Percentiles rank a stretch among this genome's conserved stretches.
Conservation (phyloP, 2,888 invertebrate genomes). For the Pristionchus entomophagus region DNA sequence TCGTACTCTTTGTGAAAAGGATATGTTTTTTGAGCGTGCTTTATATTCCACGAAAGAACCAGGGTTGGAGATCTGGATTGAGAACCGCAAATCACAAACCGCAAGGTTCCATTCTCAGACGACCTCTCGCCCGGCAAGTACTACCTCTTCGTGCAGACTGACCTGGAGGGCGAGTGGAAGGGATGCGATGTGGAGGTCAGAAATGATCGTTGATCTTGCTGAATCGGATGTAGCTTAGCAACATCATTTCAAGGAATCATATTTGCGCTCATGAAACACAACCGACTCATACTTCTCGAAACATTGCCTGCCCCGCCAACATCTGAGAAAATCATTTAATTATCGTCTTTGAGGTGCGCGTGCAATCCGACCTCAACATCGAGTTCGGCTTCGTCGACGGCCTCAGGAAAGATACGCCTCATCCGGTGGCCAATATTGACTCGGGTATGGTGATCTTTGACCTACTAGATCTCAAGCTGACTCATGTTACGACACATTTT, state of each 20-base stretch:
- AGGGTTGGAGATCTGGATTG: too few species aligned
- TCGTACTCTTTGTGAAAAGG: too few species aligned
- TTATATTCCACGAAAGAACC: too few species aligned
- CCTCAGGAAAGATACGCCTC: constrained; percentile 10
- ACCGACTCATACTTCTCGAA: too few species aligned
- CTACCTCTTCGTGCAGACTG: constrained; percentile 15
- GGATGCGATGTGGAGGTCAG: constrained; percentile 42
- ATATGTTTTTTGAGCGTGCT: too few species aligned
- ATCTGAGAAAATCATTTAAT: too few species aligned
- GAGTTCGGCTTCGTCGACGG: constrained; percentile 43
- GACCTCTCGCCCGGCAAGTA: constrained; percentile 45
- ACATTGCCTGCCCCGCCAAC: too few species aligned
- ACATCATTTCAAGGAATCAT: too few species aligned
- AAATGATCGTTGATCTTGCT: neutral
- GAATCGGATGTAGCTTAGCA: too few species aligned
- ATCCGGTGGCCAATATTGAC: constrained; percentile 27
- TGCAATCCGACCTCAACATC: constrained; percentile 45
- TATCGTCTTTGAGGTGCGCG: neutral
- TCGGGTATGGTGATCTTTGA: constrained; percentile 1
- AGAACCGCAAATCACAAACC: too few species aligned
- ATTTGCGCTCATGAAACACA: too few species aligned
- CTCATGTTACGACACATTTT: neutral
- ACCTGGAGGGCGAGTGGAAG: neutral
- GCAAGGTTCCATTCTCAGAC: neutral
- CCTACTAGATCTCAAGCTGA: neutral